A percentile compares a stretch with the other conserved stretches of the same genome.
phyloP scores from a whole-genome alignment of 1,140 invertebrate species.

The Aricia agestis region DNA sequence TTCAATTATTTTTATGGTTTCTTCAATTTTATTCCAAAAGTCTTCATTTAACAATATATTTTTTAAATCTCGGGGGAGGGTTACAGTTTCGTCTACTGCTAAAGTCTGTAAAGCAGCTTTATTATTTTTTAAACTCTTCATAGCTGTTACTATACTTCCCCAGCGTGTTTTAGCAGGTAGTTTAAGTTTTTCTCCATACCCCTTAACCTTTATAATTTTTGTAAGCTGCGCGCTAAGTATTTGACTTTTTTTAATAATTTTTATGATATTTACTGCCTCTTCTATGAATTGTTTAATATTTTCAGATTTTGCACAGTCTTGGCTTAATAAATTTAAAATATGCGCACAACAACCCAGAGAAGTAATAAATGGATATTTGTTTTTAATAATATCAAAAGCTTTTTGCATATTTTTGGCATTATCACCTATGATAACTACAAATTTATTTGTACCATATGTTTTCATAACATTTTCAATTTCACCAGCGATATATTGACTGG shows the following conservation, averaged over 20 bases:
- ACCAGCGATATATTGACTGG: conserved; percentile 28
- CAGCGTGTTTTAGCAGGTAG: conserved; percentile 34
- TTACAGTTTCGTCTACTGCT: conserved; percentile 23
- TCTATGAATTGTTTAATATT: conserved; percentile 22
- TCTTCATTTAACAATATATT: too few species aligned
- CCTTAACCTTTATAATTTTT: conserved; percentile 29
- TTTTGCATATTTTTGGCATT: conserved; percentile 36
- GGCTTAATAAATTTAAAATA: conserved; percentile 31
- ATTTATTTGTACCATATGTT: conserved; percentile 28
- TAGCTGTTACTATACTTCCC: conserved; percentile 30
- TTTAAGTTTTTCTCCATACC: conserved; percentile 30
- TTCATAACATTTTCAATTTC: conserved; percentile 29
- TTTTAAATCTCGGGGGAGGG: too few species aligned
- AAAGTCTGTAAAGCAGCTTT: conserved; percentile 27
- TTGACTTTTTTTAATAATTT: conserved; percentile 35
- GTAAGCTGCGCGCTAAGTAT: conserved; percentile 26
- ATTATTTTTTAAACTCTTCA: conserved; percentile 32
- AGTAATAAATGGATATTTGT: conserved; percentile 26
- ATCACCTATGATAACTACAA: conserved; percentile 33
- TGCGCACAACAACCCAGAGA: conserved; percentile 30
- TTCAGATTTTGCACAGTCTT: conserved; percentile 29
- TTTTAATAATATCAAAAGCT: conserved; percentile 28
- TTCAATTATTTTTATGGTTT: too few species aligned
- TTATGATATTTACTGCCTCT: conserved; percentile 24
- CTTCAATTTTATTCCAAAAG: too few species aligned